Evolutionary conservation across 2,888 invertebrate genomes (phyloP), one percentile per base, ranked within the genome.

Genomic region (Xestia sexstrigata): DNA sequence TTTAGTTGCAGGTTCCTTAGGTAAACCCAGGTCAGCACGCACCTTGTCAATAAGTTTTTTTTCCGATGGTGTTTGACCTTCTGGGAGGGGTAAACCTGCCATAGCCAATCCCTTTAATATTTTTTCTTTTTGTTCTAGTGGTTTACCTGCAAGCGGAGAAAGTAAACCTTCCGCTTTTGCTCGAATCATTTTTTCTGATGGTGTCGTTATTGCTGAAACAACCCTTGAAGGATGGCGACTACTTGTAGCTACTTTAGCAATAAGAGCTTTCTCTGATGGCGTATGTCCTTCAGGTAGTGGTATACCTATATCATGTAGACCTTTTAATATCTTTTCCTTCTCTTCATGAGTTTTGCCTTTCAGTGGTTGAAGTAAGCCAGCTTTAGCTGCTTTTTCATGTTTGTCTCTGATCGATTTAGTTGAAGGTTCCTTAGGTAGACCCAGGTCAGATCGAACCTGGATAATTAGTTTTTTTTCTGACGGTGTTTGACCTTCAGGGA

Each of bases 71-170:
- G 88, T 85, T 82, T 89, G 81, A 0, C 73, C 89, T 66, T 89
- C 88, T 0, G 91, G 91, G 1, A 92, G 66, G 0, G 90, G 91
- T 6, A 91, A 52, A 0, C 89, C 90, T 20, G 71, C 70, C 15
- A 52, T 74, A 2, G 84, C 89, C 23, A 90, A 74, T 2, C 79
- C 86, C 72, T 13, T 88, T 11, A 90, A 49, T 15, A 90, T 86
- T 35, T 88, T 88, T 70, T 90, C 89, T 78, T 89, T 90, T 74
- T 90, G 83, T 39, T 77, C 77, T 5, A 81, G 79, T 8, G 89
- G 71, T 81, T 91, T 91, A 0, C 87, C 88, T 69, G 81, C 71
- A 1, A 90, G 76, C 1, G 88, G 88, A 0, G 86, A 89, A 8
- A 90, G 23, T 15, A 81, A n/a, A 1, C 81, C 81, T 23, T 45